Conservation (phyloP, 2,113 vertebrate genomes). For the Microcebus jonahi region DNA sequence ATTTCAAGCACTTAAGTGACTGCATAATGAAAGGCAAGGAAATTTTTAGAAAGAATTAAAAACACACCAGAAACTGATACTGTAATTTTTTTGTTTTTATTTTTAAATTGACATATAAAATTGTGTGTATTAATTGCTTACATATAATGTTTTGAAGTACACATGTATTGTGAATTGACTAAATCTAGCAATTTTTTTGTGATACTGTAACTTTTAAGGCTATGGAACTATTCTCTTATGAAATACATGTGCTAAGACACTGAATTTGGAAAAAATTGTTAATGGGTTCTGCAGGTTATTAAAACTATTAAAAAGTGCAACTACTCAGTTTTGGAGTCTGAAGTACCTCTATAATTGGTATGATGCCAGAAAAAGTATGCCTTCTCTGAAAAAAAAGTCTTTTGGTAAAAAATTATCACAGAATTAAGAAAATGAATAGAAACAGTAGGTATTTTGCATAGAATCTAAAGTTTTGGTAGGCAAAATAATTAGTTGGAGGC, state of each 20-base stretch:
- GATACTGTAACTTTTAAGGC: not conserved
- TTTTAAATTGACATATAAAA: not conserved
- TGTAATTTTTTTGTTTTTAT: not conserved
- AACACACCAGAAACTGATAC: not conserved
- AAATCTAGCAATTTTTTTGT: not conserved
- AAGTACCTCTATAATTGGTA: not conserved
- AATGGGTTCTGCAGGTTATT: not conserved
- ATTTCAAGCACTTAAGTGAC: not conserved
- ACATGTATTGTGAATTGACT: not conserved
- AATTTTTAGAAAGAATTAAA: conserved; percentile 29
- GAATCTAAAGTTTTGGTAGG: not conserved
- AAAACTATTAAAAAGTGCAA: conserved; percentile 9
- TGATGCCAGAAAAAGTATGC: not conserved
- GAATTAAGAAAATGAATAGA: not conserved
- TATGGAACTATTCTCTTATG: not conserved
- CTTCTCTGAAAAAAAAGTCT: not conserved
- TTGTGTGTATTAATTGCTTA: not conserved
- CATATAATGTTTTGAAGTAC: not conserved
- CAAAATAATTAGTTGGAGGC: not conserved
- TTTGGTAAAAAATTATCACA: not conserved
- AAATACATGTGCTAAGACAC: not conserved
- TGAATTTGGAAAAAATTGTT: conserved; percentile 21
- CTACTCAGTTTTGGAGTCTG: not conserved
- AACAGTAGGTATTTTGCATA: not conserved
- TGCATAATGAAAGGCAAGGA: conserved; percentile 12